Conservation (phyloP, 2,888 invertebrate species). For the Hirtodrosophila duncani region DNA sequence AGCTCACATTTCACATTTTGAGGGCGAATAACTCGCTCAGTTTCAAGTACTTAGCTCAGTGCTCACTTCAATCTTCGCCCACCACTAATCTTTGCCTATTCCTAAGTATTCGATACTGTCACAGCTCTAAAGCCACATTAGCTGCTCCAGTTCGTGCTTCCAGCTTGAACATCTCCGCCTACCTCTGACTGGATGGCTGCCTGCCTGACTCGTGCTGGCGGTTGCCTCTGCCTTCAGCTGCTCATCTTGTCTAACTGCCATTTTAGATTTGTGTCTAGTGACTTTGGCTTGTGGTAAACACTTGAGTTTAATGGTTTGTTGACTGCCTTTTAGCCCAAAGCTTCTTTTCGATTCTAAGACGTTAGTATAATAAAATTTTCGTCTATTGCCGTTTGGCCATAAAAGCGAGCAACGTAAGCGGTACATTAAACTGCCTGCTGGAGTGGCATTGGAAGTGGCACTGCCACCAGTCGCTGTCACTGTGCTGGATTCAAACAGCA, state of each 20-base stretch:
- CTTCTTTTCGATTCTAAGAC: constrained; percentile 21
- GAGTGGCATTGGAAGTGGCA: too few relatives aligned
- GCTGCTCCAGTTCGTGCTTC: constrained; percentile 8
- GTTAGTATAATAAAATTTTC: constrained; percentile 61
- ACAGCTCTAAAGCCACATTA: constrained; percentile 30
- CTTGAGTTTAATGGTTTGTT: constrained; percentile 72
- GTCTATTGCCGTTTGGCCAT: constrained; percentile 55
- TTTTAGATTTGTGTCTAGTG: constrained; percentile 73
- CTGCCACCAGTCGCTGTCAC: too few relatives aligned
- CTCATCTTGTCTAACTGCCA: constrained; percentile 64
- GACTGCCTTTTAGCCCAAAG: constrained; percentile 51
- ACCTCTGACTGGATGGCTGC: too few relatives aligned
- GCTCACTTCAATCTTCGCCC: background rate
- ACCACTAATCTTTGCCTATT: background rate
- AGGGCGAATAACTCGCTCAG: constrained; percentile 24
- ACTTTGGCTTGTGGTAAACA: constrained; percentile 68
- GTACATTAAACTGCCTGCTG: constrained; percentile 61
- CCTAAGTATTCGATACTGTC: constrained; percentile 3
- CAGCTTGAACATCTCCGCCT: too few relatives aligned
- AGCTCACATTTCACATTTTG: constrained; percentile 2
- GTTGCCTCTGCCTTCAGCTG: background rate
- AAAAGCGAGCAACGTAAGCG: constrained; percentile 63
- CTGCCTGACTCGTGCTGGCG: too few relatives aligned
- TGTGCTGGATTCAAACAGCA: too few relatives aligned
- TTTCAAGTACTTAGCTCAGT: constrained; percentile 32